Base-by-base conservation (phyloP, 2,888 invertebrate genomes). In the Adelphocoris suturalis region DNA sequence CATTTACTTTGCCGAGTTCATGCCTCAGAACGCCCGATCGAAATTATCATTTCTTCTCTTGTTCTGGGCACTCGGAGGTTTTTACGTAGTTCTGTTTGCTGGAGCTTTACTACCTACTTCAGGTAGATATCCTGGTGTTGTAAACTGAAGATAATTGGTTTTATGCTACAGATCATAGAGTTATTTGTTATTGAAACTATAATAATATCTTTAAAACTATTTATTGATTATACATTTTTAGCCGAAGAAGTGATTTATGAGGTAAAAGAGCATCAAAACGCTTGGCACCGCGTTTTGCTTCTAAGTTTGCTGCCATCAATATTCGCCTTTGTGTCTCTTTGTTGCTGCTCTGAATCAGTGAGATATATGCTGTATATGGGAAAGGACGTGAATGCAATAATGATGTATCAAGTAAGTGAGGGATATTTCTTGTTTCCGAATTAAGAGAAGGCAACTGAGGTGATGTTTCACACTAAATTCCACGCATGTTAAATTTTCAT, bases 381-480 rank as follows among this genome's bases (percentile, higher is more conserved):
- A 13, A 91, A 84, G 75, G 91, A 91, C 61, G 91, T 91, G 52
- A 90, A 85, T 76, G 91, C 91, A 16, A 91, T 91, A n/a, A 90
- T 90, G 90, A 81, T 90, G 89, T 91, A 91, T 47, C 91, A 91
- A 89, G 91, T 91, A 82, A 88, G 76, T 68, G 9, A 37, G 1
- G 1, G 9, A 23, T 68, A 7, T 68, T 61, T 19, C 11, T 52
- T 2, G 37, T 37, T 4, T 37, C 37, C 7, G 2, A 37, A 37
- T 37, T 37, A 7, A n/a, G 37, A 7, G 37, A 4, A 37, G 37
- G 37, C 7, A 7, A 37, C 7, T 37, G 37, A 7, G 37, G 37
- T 37, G 37, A 37, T 2, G 2, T 37, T 37, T 37, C 37, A 37
- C 37, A 37, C 37, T n/a, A n/a, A n/a, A n/a, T n/a, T n/a, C n/a